A percentile compares a stretch with the other conserved stretches of the same genome.
These are phyloP conservation scores for Orchestia grillus DNA, from an alignment of 1,140 invertebrate species.

Conservation along the genomic window DNA sequence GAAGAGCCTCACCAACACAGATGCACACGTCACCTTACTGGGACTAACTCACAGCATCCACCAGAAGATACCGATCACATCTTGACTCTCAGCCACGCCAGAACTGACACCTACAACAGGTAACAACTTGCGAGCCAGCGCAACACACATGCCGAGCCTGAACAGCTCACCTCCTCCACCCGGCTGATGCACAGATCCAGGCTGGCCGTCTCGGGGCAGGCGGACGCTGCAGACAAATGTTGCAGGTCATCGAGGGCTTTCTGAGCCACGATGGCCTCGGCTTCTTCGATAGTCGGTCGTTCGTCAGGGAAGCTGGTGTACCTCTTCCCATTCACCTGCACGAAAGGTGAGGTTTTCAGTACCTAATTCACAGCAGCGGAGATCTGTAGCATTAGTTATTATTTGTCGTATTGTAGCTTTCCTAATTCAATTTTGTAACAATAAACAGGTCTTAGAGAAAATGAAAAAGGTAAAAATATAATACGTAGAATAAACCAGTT, in stretches of 20 bases:
- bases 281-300: background rate
- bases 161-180: background rate
- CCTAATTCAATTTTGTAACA: too few relatives aligned
- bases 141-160: background rate
- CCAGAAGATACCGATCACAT: too few relatives aligned
- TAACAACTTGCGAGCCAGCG: background rate
- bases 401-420: too few relatives aligned
- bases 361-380: background rate
- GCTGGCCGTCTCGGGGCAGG: background rate
- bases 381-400: too few relatives aligned
- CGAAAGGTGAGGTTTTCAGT: background rate
- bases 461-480: too few relatives aligned
- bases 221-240: background rate
- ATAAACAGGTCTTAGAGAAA: too few relatives aligned
- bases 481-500: too few relatives aligned
- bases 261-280: background rate
- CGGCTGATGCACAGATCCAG: background rate
- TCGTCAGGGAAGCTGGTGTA: slow-evolving; percentile 30
- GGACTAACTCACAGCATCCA: too few relatives aligned
- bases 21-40: too few relatives aligned
- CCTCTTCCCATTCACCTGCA: background rate
- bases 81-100: too few relatives aligned
- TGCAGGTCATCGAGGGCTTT: background rate
- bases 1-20: too few relatives aligned
- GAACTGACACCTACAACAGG: background rate